These are phyloP conservation scores for Mormyrus proboscirostris DNA, from an alignment of 2,797 vertebrate genomes.

Conservation along the genomic window DNA sequence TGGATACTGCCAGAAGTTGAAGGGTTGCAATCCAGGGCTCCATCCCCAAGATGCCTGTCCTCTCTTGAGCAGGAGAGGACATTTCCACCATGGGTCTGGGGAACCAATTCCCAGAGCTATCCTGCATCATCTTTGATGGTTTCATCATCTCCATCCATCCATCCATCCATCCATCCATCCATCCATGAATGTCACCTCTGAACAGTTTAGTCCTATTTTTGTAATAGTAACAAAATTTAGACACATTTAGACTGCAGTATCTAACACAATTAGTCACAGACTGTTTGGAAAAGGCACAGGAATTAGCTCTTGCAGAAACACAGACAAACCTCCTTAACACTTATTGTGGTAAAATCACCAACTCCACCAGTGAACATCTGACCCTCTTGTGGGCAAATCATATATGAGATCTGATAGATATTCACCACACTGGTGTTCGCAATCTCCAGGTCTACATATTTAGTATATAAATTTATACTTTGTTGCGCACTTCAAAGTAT, in stretches of 20 bases:
- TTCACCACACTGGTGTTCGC: neutral
- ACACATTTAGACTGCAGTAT: neutral
- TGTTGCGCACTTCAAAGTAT: too few relatives aligned
- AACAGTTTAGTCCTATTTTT: neutral
- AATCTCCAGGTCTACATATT: too few relatives aligned
- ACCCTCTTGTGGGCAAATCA: neutral
- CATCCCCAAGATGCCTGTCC: neutral
- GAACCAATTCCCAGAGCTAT: neutral
- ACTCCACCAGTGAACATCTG: neutral
- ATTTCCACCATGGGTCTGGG: neutral
- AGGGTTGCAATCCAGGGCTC: neutral
- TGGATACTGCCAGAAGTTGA: neutral
- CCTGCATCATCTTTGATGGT: neutral
- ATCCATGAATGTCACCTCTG: neutral
- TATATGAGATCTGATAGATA: neutral
- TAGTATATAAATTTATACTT: too few relatives aligned
- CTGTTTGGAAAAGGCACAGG: neutral
- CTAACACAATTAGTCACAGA: neutral
- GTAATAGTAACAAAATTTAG: neutral
- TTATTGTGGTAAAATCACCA: neutral
- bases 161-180: neutral
- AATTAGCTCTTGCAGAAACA: neutral
- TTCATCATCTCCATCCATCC: neutral
- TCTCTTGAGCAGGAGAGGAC: neutral
- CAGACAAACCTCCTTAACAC: neutral